Evolutionary conservation across 2,797 vertebrate species (phyloP).

Genomic region (Aratinga solstitialis): DNA sequence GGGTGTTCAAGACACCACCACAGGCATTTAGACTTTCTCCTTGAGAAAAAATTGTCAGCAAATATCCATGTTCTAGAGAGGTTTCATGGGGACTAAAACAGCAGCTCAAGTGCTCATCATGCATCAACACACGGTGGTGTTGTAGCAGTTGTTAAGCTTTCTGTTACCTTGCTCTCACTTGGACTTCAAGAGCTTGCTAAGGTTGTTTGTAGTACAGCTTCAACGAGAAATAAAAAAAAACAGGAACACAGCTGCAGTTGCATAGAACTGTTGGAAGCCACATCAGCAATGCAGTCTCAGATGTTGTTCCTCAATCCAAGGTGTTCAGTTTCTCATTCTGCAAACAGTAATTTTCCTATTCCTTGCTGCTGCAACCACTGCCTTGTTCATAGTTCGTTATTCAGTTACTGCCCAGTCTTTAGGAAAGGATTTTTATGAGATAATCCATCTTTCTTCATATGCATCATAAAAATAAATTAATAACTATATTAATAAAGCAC

Average conservation of each 20-base stretch:
- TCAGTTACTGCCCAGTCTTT: background rate
- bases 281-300: background rate
- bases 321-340: background rate
- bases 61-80: background rate
- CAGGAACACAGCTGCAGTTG: background rate
- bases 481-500: slow-evolving; percentile 1
- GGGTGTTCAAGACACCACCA: background rate
- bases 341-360: background rate
- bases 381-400: background rate
- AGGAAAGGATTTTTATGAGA: slow-evolving; percentile 4
- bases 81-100: background rate
- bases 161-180: background rate
- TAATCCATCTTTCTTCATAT: background rate
- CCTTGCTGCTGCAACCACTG: background rate
- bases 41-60: too few species aligned
- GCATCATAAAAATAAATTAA: slow-evolving; percentile 8
- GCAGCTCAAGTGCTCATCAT: background rate
- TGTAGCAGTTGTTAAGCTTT: background rate
- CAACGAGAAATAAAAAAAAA: background rate
- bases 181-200: background rate
- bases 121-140: background rate
- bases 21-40: background rate
- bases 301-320: background rate
- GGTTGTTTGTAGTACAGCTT: background rate
- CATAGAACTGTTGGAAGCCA: background rate